Conservation (phyloP, 1,140 invertebrate genomes). For the Phymastichus coffea region DNA sequence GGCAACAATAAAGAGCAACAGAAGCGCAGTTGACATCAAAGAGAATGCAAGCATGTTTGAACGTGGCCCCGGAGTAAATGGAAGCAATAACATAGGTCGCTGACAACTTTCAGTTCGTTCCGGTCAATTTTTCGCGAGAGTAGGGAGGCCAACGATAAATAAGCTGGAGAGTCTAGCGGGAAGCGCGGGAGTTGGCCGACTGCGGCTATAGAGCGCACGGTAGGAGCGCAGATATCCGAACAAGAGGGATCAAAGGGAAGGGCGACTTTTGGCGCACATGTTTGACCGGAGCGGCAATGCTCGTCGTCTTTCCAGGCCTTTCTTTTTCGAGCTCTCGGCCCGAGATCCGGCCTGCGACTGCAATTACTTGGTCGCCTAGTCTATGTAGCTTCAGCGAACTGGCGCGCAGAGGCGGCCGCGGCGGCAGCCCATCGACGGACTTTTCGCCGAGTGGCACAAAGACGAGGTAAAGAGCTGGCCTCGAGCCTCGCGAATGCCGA, state of each 20-base stretch:
- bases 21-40: too few relatives aligned
- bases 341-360: constrained; percentile 35
- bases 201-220: constrained; percentile 48
- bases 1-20: too few relatives aligned
- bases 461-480: background rate
- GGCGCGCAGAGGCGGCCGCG: constrained; percentile 31
- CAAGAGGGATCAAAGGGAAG: constrained; percentile 54
- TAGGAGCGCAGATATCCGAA: constrained; percentile 32
- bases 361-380: constrained; percentile 51
- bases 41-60: constrained; percentile 8
- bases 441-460: background rate
- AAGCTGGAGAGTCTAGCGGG: constrained; percentile 27
- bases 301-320: constrained; percentile 39
- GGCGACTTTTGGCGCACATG: constrained; percentile 23
- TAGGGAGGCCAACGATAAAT: constrained; percentile 43
- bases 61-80: constrained; percentile 23
- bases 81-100: constrained; percentile 16
- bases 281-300: constrained; percentile 29
- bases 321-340: too few relatives aligned
- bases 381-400: constrained; percentile 49
- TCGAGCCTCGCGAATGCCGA: background rate
- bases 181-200: too few relatives aligned
- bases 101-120: constrained; percentile 25
- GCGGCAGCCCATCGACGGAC: constrained; percentile 45
- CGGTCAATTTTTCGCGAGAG: constrained; percentile 41